phyloP scores from a whole-genome alignment of 2,888 invertebrate species.

The Tinea trinotella region DNA sequence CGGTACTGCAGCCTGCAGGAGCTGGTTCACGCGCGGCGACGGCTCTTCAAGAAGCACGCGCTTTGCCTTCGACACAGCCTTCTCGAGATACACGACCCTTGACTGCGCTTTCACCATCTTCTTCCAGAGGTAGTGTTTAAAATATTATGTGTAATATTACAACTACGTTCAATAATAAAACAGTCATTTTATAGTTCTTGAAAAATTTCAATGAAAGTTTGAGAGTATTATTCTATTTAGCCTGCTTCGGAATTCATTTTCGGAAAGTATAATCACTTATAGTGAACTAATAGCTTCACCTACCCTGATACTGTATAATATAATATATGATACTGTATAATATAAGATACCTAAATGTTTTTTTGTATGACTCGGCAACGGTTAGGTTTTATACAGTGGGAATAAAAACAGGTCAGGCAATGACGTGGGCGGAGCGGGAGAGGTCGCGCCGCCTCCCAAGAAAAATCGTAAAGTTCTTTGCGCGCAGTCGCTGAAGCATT shows the following conservation, averaged over 20 bases:
- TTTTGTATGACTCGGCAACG: slow-evolving; percentile 56
- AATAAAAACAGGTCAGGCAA: slow-evolving; percentile 68
- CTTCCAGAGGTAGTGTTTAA: slow-evolving; percentile 78
- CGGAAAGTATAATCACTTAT: slow-evolving; percentile 35
- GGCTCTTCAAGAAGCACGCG: slow-evolving; percentile 82
- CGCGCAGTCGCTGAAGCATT: slow-evolving; percentile 48
- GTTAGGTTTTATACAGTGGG: slow-evolving; percentile 54
- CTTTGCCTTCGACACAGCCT: slow-evolving; percentile 65
- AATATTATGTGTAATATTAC: background rate
- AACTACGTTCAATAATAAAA: background rate
- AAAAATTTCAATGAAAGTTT: background rate
- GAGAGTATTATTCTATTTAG: background rate
- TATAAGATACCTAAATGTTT: slow-evolving; percentile 58
- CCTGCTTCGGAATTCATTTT: background rate
- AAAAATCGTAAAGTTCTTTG: slow-evolving; percentile 60
- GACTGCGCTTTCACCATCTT: slow-evolving; percentile 80
- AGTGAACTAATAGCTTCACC: slow-evolving; percentile 49
- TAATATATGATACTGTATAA: slow-evolving; percentile 51
- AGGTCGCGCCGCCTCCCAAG: slow-evolving; percentile 51
- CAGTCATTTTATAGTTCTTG: background rate
- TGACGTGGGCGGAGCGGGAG: slow-evolving; percentile 47
- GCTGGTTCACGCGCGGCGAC: slow-evolving; percentile 86
- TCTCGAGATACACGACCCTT: slow-evolving; percentile 59
- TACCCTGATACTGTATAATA: slow-evolving; percentile 39
- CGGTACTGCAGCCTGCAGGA: slow-evolving; percentile 88